Evolutionary conservation across 1,140 invertebrate species (phyloP), one percentile per base, ranked within the genome.

Genomic region (Caenorhabditis briggsae): DNA sequence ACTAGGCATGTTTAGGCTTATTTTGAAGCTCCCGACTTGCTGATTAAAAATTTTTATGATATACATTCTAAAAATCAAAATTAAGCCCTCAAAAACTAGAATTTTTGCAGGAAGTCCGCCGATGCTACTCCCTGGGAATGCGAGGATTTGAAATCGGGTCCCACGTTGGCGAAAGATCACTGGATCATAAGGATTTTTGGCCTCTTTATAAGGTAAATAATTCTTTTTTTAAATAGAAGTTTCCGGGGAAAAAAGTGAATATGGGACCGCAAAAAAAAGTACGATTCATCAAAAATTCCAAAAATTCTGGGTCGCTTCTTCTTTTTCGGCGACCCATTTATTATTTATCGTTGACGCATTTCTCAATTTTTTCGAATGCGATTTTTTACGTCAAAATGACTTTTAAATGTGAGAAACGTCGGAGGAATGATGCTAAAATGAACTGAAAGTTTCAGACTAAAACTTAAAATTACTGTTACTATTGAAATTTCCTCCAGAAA

Each of bases 151-250:
- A 94, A 89, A 95, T 95, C 87, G 95, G 94, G 3, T 94, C 94
- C 5, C 94, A 95, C 89, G 90, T 95, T 11, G 94, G 94, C 89
- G 93, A 94, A 2, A 94, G 94, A 94, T 94, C 94, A 89, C 89
- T 95, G 23, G 94, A 95, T 92, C 93, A 93, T 43, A 88, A 90
- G 65, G 93, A 94, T 87, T 90, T 95, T 14, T 91, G 93, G 84
- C 94, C 94, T 33, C 90, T 95, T 41, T 95, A 94, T 92, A 94
- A 94, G 87, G 94, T 94, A 90, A 86, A 8, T 23, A 0, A 5
- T 18, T 16, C 50, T 5, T 55, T 82, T 55, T 23, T 7, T 3
- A n/a, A 48, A 8, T 6, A 20, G 33, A 33, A 33, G 33, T 33
- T 33, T 33, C 33, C 33, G 33, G n/a, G n/a, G n/a, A n/a, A n/a